phyloP scores from a whole-genome alignment of 2,888 invertebrate genomes.

The Heterodera filipjevi region DNA sequence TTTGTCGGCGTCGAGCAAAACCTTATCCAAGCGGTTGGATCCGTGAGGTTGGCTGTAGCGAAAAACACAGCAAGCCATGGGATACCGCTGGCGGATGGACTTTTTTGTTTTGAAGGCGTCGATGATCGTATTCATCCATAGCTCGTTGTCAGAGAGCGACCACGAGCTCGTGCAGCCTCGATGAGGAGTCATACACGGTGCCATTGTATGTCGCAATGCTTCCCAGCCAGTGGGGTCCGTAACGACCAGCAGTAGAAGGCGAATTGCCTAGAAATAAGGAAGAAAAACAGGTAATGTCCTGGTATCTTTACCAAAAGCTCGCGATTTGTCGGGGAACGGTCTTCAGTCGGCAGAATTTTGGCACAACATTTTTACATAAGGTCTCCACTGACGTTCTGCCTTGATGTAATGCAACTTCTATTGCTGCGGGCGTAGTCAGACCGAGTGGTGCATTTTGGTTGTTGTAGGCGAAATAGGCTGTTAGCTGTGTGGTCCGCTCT shows the following conservation, averaged over 20 bases:
- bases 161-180: background rate
- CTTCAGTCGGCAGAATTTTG: background rate
- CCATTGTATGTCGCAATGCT: background rate
- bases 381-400: background rate
- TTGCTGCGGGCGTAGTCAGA: background rate
- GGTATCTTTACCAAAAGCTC: background rate
- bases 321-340: background rate
- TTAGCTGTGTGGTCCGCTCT: constrained; percentile 9
- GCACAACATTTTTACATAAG: background rate
- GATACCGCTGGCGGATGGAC: background rate
- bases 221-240: background rate
- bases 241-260: background rate
- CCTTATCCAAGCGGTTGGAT: background rate
- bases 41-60: background rate
- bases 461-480: constrained; percentile 1
- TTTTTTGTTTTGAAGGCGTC: constrained; percentile 12
- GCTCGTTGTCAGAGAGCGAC: background rate
- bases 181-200: background rate
- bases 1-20: background rate
- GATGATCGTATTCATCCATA: background rate
- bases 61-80: constrained; percentile 1
- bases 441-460: background rate
- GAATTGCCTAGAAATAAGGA: background rate
- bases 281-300: background rate
- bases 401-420: background rate